Percentiles rank a stretch among this genome's conserved stretches.
Evolutionary conservation across 2,113 vertebrate genomes (phyloP).

Genomic region (Oreochromis aureus): DNA sequence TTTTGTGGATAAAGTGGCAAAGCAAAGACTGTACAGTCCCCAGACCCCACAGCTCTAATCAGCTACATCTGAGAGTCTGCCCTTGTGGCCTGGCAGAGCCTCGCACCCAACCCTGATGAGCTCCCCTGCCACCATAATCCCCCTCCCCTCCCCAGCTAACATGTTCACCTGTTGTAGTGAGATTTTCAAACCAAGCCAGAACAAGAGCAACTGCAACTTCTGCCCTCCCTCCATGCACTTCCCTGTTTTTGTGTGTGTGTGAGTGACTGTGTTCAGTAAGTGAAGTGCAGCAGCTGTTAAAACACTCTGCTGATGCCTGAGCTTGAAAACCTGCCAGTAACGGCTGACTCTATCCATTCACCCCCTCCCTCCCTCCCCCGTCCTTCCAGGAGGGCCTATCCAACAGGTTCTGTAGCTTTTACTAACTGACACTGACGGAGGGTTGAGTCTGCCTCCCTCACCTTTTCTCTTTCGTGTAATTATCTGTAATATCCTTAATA

Average conservation of each 20-base stretch:
- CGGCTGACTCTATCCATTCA: slow-evolving; percentile 58
- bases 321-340: slow-evolving; percentile 71
- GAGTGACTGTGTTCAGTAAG: not conserved
- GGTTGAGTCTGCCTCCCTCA: slow-evolving; percentile 19
- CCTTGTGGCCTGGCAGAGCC: slow-evolving; percentile 10
- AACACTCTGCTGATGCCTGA: slow-evolving; percentile 68
- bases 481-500: not conserved
- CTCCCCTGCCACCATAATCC: not conserved
- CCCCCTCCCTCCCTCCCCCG: not conserved
- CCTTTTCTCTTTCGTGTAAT: not conserved
- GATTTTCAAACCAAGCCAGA: slow-evolving; percentile 15
- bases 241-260: slow-evolving; percentile 1
- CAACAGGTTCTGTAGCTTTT: slow-evolving; percentile 65
- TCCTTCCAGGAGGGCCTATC: slow-evolving; percentile 33
- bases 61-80: slow-evolving; percentile 13
- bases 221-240: slow-evolving; percentile 13
- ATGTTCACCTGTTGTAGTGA: slow-evolving; percentile 18
- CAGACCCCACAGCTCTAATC: slow-evolving; percentile 23
- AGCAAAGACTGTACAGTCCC: not conserved
- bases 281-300: slow-evolving; percentile 74
- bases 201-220: slow-evolving; percentile 17
- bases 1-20: not conserved
- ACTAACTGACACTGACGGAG: slow-evolving; percentile 35
- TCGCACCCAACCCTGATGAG: slow-evolving; percentile 22
- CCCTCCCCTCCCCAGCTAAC: not conserved